Percentiles rank a stretch among this genome's conserved stretches.
phyloP scores from a whole-genome alignment of 1,140 invertebrate species.

The Papilio helenus region DNA sequence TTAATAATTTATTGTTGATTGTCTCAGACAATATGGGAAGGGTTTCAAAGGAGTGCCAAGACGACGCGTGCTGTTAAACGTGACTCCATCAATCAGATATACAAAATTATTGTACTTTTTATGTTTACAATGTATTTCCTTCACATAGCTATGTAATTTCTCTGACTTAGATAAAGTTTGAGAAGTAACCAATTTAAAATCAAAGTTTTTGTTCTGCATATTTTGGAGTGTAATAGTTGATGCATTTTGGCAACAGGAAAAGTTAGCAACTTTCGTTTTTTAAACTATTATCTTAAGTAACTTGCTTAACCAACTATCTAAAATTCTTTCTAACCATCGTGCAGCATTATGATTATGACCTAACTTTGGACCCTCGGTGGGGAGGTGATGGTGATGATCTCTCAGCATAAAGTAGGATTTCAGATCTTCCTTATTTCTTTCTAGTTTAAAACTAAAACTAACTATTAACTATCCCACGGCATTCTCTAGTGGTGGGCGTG shows the following conservation, averaged over 20 bases:
- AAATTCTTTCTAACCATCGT: too few relatives aligned
- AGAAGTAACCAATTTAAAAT: too few relatives aligned
- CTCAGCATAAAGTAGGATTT: neutral
- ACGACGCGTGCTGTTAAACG: neutral
- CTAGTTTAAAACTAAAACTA: neutral
- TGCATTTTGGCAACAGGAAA: too few relatives aligned
- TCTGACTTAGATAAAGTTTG: neutral
- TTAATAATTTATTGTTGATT: constrained; percentile 14
- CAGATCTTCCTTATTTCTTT: neutral
- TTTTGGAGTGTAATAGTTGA: neutral
- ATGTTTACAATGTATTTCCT: too few relatives aligned
- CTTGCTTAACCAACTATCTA: too few relatives aligned
- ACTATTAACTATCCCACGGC: neutral
- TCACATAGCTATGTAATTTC: neutral
- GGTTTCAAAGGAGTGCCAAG: neutral
- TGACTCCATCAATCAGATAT: neutral
- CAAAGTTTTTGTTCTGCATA: neutral
- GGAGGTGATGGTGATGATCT: neutral
- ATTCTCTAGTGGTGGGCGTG: neutral
- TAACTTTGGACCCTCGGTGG: too few relatives aligned
- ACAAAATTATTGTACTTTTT: neutral
- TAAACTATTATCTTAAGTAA: too few relatives aligned
- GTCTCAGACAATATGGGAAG: neutral
- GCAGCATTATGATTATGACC: too few relatives aligned
- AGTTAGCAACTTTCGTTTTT: too few relatives aligned